Percentiles rank a stretch among this genome's conserved stretches.
Evolutionary conservation across 2,113 vertebrate species (phyloP).

Genomic region (Stigmatopora nigra): DNA sequence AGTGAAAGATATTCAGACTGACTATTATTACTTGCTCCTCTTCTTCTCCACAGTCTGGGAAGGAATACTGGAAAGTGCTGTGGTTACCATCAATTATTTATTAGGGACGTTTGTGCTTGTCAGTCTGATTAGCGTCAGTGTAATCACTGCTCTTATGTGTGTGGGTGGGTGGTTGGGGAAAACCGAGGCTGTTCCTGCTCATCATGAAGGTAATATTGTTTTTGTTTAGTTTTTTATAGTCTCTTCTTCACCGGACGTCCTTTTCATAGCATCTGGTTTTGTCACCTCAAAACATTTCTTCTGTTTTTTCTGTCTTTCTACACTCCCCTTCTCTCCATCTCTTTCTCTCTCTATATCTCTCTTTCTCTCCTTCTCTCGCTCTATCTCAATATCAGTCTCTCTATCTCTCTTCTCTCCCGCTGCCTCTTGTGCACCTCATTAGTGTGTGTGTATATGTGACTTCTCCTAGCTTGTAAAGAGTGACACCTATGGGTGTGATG

Average conservation of each 20-base stretch:
- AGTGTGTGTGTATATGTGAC: conserved; percentile 48
- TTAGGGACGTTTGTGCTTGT: conserved; percentile 75
- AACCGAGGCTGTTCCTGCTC: conserved; percentile 65
- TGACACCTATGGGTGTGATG: conserved; percentile 77
- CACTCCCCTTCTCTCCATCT: conserved; percentile 43
- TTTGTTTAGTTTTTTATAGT: conserved; percentile 45
- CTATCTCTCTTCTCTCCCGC: conserved; percentile 52
- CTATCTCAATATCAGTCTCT: no score
- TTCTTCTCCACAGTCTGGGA: conserved; percentile 64
- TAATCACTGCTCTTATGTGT: conserved; percentile 71
- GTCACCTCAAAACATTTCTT: conserved; percentile 73
- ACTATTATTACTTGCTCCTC: conserved; percentile 68
- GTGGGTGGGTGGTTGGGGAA: conserved; percentile 38
- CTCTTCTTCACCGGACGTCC: conserved; percentile 67
- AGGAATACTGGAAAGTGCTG: conserved; percentile 69
- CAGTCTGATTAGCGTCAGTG: conserved; percentile 77
- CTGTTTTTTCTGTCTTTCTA: conserved; percentile 10
- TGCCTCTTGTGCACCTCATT: conserved; percentile 45
- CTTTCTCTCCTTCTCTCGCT: conserved; percentile 51
- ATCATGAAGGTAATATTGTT: conserved; percentile 70
- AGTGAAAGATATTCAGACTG: conserved; percentile 63
- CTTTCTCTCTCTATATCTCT: conserved; percentile 51
- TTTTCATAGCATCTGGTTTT: conserved; percentile 75
- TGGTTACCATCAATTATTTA: conserved; percentile 76
- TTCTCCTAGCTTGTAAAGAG: conserved; percentile 75